Percentiles rank a stretch among this genome's conserved stretches.
These are phyloP conservation scores for Dysmachus trigonus DNA, from an alignment of 2,888 invertebrate species.

Conservation along the genomic window DNA sequence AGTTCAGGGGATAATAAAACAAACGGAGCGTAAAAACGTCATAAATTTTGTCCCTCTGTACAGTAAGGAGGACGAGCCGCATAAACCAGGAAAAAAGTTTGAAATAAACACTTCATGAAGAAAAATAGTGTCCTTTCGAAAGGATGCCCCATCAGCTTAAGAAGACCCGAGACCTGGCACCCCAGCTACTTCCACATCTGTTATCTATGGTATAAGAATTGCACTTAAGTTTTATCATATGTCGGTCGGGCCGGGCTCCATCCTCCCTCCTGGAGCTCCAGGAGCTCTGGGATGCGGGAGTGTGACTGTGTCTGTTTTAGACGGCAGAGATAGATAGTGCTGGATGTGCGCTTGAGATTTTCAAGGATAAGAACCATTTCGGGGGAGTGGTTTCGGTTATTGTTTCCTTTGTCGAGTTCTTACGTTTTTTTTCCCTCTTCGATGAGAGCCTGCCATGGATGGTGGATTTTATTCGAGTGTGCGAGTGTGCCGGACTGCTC, in stretches of 20 bases:
- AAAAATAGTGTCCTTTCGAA: slow-evolving; percentile 47
- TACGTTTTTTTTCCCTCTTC: slow-evolving; percentile 21
- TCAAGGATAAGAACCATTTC: slow-evolving; percentile 44
- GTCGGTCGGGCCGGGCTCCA: slow-evolving; percentile 14
- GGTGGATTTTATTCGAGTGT: slow-evolving; percentile 14
- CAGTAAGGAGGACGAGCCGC: background rate
- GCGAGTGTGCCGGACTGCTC: background rate
- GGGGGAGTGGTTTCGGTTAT: slow-evolving; percentile 50
- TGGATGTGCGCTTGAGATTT: slow-evolving; percentile 40
- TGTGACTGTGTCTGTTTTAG: slow-evolving; percentile 44
- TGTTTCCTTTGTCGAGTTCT: slow-evolving; percentile 45
- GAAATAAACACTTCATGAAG: slow-evolving; percentile 46
- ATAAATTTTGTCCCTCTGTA: slow-evolving; percentile 47
- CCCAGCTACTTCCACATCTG: slow-evolving; percentile 6
- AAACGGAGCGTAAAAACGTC: slow-evolving; percentile 51
- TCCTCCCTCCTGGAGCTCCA: background rate
- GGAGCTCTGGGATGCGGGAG: too few relatives aligned
- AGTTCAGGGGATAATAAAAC: slow-evolving; percentile 48
- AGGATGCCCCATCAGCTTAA: slow-evolving; percentile 42
- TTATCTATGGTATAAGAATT: slow-evolving; percentile 34
- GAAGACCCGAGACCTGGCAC: slow-evolving; percentile 12
- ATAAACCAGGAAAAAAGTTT: slow-evolving; percentile 39
- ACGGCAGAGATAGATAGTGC: slow-evolving; percentile 44
- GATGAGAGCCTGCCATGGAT: slow-evolving; percentile 5
- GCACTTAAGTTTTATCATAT: slow-evolving; percentile 44